phyloP scores from a whole-genome alignment of 2,797 vertebrate genomes.

The Poecilia picta region DNA sequence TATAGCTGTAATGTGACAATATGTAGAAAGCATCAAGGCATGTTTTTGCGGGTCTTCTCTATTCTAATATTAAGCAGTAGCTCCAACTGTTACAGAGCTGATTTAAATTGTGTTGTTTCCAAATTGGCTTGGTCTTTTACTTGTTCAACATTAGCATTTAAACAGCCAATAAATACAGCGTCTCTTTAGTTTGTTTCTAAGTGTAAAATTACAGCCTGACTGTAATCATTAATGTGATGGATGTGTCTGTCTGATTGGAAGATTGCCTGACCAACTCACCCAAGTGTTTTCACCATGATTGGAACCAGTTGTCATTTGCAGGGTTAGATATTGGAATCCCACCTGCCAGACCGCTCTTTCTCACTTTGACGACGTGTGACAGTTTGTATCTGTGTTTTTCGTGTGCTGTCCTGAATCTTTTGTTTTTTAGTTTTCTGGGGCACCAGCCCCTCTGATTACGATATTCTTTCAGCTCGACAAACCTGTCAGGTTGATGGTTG shows the following conservation, averaged over 20 bases:
- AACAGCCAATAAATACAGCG: conserved; percentile 8
- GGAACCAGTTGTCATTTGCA: conserved; percentile 71
- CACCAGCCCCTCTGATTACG: conserved; percentile 51
- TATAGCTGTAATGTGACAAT: not conserved
- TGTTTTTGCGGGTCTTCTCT: not conserved
- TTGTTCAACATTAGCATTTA: conserved; percentile 21
- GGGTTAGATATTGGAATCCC: conserved; percentile 70
- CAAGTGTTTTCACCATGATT: conserved; percentile 63
- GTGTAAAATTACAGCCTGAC: conserved; percentile 46
- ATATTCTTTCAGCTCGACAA: conserved; percentile 55
- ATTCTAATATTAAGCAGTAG: not conserved
- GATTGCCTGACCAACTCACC: conserved; percentile 52
- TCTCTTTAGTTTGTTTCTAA: conserved; percentile 30
- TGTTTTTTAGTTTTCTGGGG: conserved; percentile 23
- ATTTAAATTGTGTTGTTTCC: conserved; percentile 8
- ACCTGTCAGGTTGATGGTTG: conserved; percentile 61
- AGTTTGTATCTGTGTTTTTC: conserved; percentile 63
- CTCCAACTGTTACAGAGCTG: not conserved
- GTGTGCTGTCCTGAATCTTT: conserved; percentile 41
- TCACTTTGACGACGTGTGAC: conserved; percentile 66
- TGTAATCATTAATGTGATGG: conserved; percentile 50
- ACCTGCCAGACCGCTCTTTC: conserved; percentile 68
- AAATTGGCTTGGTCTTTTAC: not conserved
- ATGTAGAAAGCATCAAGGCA: not conserved
- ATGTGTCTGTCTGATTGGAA: conserved; percentile 60